These are phyloP conservation scores for Philaethria dido DNA, from an alignment of 2,888 invertebrate genomes.

Conservation along the genomic window DNA sequence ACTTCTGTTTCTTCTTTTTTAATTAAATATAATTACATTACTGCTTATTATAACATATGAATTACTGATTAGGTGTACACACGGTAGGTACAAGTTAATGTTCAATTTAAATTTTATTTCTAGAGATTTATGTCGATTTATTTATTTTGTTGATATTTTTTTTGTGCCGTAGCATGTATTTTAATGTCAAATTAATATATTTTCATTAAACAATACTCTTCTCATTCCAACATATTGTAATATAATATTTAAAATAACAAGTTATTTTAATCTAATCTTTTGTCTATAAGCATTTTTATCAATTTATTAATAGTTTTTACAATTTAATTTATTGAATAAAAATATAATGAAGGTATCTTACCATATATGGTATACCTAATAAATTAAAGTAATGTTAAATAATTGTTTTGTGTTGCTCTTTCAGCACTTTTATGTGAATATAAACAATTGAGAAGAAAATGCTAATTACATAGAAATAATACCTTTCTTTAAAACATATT, in stretches of 20 bases:
- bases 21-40: background rate
- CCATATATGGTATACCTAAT: too few relatives aligned
- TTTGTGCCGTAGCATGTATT: constrained; percentile 21
- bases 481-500: too few relatives aligned
- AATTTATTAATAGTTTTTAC: constrained; percentile 4
- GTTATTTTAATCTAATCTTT: constrained; percentile 8
- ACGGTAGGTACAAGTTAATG: constrained; percentile 31
- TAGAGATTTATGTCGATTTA: constrained; percentile 55
- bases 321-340: background rate
- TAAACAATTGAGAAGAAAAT: background rate
- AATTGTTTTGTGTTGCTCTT: too few relatives aligned
- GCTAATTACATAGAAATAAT: background rate
- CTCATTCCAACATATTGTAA: constrained; percentile 30
- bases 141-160: constrained; percentile 58
- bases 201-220: constrained; percentile 24
- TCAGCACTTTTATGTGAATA: too few relatives aligned
- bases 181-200: constrained; percentile 27
- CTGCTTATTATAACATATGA: background rate
- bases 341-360: background rate
- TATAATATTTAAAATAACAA: constrained; percentile 12
- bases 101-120: constrained; percentile 44
- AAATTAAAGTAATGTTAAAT: too few relatives aligned
- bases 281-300: background rate
- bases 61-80: background rate
- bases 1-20: background rate